phyloP scores from a whole-genome alignment of 2,113 vertebrate genomes.

The Lichenostomus cassidix region DNA sequence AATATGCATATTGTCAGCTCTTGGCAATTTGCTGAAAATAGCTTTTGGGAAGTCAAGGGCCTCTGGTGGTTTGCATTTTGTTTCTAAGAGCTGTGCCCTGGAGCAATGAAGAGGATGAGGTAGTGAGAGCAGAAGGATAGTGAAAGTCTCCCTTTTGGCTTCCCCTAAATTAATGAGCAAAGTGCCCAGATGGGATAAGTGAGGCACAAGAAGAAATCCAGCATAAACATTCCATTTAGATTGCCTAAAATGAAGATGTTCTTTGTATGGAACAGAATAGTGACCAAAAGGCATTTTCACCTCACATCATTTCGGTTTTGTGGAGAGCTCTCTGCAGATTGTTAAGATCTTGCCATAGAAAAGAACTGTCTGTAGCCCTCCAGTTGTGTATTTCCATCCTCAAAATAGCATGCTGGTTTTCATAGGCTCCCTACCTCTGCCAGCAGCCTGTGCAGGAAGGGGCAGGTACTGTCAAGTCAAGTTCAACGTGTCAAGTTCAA shows the following conservation, averaged over 20 bases:
- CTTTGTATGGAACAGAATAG: background rate
- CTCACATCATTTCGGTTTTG: background rate
- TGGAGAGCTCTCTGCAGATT: background rate
- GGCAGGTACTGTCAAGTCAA: background rate
- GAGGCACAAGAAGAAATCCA: conserved; percentile 19
- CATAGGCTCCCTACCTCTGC: accelerated
- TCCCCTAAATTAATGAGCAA: conserved; percentile 5
- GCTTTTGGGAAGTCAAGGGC: background rate
- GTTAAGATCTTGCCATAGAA: background rate
- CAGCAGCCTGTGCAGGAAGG: background rate
- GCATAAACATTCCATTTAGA: background rate
- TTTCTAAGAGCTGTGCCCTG: background rate
- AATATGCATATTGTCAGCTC: background rate
- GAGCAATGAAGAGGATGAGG: background rate
- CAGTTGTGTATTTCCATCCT: background rate
- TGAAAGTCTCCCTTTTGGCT: background rate
- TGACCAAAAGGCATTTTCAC: background rate
- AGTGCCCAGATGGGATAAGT: background rate
- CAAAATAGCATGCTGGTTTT: background rate
- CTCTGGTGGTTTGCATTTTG: background rate
- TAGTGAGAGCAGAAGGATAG: background rate
- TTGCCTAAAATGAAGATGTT: background rate
- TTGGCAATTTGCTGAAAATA: background rate
- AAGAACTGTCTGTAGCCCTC: background rate
- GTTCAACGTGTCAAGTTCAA: accelerated